Conservation (phyloP, 2,888 invertebrate species). For the Leucoma salicis region DNA sequence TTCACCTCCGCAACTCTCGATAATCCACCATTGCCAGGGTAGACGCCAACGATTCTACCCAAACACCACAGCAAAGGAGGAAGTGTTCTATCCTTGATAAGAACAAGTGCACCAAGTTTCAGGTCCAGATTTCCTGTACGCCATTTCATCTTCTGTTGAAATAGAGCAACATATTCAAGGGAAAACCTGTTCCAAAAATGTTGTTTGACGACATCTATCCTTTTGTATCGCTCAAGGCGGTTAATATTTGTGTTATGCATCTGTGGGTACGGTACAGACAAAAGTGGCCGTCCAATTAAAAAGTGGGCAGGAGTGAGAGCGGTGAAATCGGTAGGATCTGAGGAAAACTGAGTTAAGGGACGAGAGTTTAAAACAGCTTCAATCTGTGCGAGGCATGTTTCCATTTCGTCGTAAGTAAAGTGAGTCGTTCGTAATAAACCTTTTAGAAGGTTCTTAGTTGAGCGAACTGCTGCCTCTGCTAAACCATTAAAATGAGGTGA, state of each 20-base stretch:
- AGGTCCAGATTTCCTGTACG: neutral
- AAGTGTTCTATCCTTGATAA: slow-evolving; percentile 5
- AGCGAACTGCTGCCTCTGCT: too few species aligned
- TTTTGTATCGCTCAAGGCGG: too few species aligned
- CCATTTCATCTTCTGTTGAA: slow-evolving; percentile 2
- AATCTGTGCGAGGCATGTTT: too few species aligned
- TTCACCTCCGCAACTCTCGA: slow-evolving; percentile 8
- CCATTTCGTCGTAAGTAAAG: too few species aligned
- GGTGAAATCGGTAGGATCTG: slow-evolving; percentile 9
- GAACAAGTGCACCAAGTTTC: neutral
- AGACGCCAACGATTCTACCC: slow-evolving; percentile 3
- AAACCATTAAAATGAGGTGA: too few species aligned
- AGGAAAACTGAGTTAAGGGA: slow-evolving; percentile 7
- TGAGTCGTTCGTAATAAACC: too few species aligned
- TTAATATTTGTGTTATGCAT: too few species aligned
- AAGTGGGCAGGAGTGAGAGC: slow-evolving; percentile 11
- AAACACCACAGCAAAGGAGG: slow-evolving; percentile 12
- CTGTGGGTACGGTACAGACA: too few species aligned
- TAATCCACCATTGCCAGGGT: slow-evolving; percentile 8
- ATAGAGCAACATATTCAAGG: slow-evolving; percentile 3
- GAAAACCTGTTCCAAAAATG: slow-evolving; percentile 5
- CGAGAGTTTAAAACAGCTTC: slow-evolving; percentile 11
- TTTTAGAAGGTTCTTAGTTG: neutral
- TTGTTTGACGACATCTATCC: slow-evolving; percentile 3
- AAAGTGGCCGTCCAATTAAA: too few species aligned